A percentile compares a stretch with the other conserved stretches of the same genome.
These are phyloP conservation scores for Psephotus haematonotus DNA, from an alignment of 2,113 vertebrate species.

Conservation along the genomic window DNA sequence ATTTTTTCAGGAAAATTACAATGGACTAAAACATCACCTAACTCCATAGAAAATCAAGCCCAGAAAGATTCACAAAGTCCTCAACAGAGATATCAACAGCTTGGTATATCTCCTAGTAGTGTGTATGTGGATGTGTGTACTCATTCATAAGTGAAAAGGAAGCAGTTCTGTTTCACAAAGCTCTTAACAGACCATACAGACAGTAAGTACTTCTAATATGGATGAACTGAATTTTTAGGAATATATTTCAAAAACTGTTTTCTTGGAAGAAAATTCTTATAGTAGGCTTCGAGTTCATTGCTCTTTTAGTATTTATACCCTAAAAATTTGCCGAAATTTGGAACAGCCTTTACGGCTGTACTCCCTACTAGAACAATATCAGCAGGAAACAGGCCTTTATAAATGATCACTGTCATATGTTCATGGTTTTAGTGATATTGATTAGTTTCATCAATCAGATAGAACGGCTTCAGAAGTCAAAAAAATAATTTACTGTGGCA, in stretches of 20 bases:
- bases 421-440: background rate
- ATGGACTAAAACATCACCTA: background rate
- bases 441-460: background rate
- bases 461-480: slow-evolving; percentile 2
- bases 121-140: background rate
- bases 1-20: background rate
- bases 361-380: background rate
- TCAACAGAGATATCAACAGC: background rate
- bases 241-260: background rate
- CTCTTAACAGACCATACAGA: background rate
- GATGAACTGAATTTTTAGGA: background rate
- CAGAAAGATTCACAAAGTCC: background rate
- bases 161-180: background rate
- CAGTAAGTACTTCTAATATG: background rate
- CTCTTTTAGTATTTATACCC: background rate
- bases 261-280: background rate
- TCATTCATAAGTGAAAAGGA: background rate
- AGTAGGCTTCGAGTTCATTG: background rate
- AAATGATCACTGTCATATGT: background rate
- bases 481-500: background rate
- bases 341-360: background rate
- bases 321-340: background rate
- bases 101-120: background rate
- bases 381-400: background rate
- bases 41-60: background rate